Percentiles rank a stretch among this genome's conserved stretches.
Conservation (phyloP, 2,113 vertebrate genomes). For the Psilopsiagon aymara region DNA sequence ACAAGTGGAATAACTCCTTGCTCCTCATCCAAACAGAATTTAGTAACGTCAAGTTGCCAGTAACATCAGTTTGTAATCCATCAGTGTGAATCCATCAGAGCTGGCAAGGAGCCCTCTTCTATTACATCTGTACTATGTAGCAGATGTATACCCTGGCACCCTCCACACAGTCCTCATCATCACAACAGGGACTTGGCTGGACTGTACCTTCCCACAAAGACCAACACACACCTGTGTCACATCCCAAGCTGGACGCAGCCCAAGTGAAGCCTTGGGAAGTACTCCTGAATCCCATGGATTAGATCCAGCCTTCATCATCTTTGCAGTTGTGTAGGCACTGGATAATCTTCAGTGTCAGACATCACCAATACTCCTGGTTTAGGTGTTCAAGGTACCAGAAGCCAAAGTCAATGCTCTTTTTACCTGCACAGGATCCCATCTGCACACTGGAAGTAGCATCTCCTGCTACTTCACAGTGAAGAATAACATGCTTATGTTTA, state of each 20-base stretch:
- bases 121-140: background rate
- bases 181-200: background rate
- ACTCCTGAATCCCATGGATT: background rate
- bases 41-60: background rate
- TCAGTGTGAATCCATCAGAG: background rate
- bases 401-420: background rate
- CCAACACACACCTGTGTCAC: background rate
- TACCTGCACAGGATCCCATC: background rate
- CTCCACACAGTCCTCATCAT: background rate
- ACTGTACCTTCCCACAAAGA: background rate
- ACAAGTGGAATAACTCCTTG: background rate
- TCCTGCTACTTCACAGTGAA: background rate
- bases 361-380: background rate
- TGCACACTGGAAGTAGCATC: background rate
- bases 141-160: background rate
- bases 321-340: background rate
- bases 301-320: background rate
- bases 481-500: background rate
- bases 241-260: background rate
- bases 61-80: background rate
- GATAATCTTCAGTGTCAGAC: background rate
- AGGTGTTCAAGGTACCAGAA: background rate
- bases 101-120: background rate
- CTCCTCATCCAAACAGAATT: background rate
- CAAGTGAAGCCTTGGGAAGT: background rate